These are phyloP conservation scores for Eugnorisma glareosa DNA, from an alignment of 2,888 invertebrate species.

Conservation along the genomic window DNA sequence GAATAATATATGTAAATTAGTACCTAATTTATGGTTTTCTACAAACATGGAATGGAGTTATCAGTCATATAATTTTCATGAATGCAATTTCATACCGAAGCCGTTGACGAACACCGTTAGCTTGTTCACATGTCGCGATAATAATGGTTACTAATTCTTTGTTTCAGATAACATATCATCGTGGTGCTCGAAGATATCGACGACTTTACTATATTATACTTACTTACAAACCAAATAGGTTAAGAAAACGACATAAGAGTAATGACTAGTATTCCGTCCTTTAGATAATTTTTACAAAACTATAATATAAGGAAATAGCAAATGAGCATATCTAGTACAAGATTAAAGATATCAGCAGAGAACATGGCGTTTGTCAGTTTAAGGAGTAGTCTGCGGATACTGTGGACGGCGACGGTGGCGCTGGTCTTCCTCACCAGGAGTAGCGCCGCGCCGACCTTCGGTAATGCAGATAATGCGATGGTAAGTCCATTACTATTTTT, in stretches of 20 bases:
- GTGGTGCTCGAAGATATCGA: slow-evolving; percentile 76
- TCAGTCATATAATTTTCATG: slow-evolving; percentile 7
- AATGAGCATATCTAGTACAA: slow-evolving; percentile 81
- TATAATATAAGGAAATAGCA: slow-evolving; percentile 73
- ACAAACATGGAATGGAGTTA: slow-evolving; percentile 11
- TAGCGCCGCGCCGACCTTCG: slow-evolving; percentile 86
- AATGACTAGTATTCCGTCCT: slow-evolving; percentile 79
- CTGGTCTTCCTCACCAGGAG: slow-evolving; percentile 81
- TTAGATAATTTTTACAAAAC: slow-evolving; percentile 79
- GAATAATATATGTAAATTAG: slow-evolving; percentile 4
- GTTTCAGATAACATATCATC: slow-evolving; percentile 82
- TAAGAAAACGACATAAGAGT: slow-evolving; percentile 75
- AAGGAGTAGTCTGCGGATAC: slow-evolving; percentile 82
- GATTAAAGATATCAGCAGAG: slow-evolving; percentile 71
- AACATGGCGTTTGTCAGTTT: slow-evolving; percentile 82
- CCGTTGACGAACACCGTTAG: background rate
- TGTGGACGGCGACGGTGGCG: slow-evolving; percentile 78
- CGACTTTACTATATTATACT: slow-evolving; percentile 72
- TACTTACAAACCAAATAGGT: slow-evolving; percentile 74
- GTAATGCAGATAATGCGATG: slow-evolving; percentile 86
- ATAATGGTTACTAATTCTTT: slow-evolving; percentile 69
- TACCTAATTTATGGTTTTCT: background rate
- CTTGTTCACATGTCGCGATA: slow-evolving; percentile 45
- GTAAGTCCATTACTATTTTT: slow-evolving; percentile 75
- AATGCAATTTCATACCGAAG: slow-evolving; percentile 31